Conservation (phyloP, 64 coral and sea anemone genomes). For the Dendronephthya gigantea region DNA sequence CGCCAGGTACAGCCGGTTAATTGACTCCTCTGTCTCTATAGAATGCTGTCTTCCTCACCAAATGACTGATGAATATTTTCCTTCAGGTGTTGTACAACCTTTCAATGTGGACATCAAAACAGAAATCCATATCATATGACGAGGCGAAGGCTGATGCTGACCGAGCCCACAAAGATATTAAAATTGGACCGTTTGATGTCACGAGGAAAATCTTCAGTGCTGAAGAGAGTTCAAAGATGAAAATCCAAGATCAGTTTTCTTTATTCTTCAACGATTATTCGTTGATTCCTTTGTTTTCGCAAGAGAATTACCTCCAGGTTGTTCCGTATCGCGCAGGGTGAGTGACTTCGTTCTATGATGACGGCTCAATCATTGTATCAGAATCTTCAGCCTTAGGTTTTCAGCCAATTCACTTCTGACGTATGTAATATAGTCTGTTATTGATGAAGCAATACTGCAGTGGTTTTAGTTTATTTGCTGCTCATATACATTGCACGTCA, state of each 20-base stretch:
- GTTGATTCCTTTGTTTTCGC: constrained; percentile 74
- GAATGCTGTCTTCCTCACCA: too few species aligned
- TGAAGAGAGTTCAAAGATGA: constrained; percentile 66
- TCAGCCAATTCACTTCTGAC: too few species aligned
- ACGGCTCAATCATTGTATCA: too few species aligned
- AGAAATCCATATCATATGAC: constrained; percentile 70
- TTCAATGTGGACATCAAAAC: constrained; percentile 86
- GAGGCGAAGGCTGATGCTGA: constrained; percentile 70
- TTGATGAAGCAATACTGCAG: too few species aligned
- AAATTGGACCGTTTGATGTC: constrained; percentile 86
- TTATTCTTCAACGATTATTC: constrained; percentile 93
- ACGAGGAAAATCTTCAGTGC: constrained; percentile 54
- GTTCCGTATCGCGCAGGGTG: constrained; percentile 44
- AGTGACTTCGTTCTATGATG: not conserved
- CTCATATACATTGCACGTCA: too few species aligned
- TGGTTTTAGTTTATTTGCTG: too few species aligned
- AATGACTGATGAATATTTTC: too few species aligned
- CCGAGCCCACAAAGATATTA: constrained; percentile 77
- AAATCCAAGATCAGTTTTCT: constrained; percentile 45
- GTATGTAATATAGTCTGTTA: too few species aligned
- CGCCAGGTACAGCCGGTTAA: constrained; percentile 45
- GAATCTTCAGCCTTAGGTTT: too few species aligned
- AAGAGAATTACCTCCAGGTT: constrained; percentile 70
- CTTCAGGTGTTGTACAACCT: constrained; percentile 70
- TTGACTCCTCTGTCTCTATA: too few species aligned